A percentile compares a stretch with the other conserved stretches of the same genome.
Conservation (phyloP, 2,888 invertebrate genomes). For the Bombyx huttoni region DNA sequence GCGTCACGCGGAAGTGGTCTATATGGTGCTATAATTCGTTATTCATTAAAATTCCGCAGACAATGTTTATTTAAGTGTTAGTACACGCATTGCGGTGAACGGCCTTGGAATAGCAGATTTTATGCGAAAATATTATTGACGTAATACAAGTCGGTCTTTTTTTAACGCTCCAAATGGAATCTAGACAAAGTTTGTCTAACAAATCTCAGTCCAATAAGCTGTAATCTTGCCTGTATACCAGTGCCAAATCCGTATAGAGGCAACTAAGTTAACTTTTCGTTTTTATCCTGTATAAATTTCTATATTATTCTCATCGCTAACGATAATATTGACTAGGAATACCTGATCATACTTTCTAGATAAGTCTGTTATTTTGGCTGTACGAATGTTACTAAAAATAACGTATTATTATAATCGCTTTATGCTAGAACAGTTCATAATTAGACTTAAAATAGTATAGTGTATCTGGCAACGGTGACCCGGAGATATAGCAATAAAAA, state of each 20-base stretch:
- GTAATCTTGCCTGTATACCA: background rate
- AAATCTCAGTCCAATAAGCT: background rate
- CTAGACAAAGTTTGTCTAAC: background rate
- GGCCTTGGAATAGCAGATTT: constrained; percentile 20
- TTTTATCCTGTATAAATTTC: background rate
- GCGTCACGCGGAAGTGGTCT: background rate
- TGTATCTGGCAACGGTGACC: too few species aligned
- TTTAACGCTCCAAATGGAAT: background rate
- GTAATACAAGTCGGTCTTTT: constrained; percentile 2
- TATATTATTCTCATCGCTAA: background rate
- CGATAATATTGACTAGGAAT: too few species aligned
- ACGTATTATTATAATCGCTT: too few species aligned
- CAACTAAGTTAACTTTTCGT: background rate
- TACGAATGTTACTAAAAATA: too few species aligned
- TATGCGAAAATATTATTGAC: constrained; percentile 11
- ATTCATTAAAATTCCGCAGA: constrained; percentile 19
- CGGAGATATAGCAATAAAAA: too few species aligned
- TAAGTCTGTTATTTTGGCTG: too few species aligned
- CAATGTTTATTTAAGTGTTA: constrained; percentile 22
- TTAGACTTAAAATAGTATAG: too few species aligned
- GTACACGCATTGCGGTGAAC: constrained; percentile 8
- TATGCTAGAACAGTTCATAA: too few species aligned
- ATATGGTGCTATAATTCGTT: constrained; percentile 12
- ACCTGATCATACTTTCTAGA: too few species aligned
- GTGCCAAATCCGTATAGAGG: background rate